Evolutionary conservation across 2,113 vertebrate genomes (phyloP), one percentile per base, ranked within the genome.

Genomic region (Meriones unguiculatus): DNA sequence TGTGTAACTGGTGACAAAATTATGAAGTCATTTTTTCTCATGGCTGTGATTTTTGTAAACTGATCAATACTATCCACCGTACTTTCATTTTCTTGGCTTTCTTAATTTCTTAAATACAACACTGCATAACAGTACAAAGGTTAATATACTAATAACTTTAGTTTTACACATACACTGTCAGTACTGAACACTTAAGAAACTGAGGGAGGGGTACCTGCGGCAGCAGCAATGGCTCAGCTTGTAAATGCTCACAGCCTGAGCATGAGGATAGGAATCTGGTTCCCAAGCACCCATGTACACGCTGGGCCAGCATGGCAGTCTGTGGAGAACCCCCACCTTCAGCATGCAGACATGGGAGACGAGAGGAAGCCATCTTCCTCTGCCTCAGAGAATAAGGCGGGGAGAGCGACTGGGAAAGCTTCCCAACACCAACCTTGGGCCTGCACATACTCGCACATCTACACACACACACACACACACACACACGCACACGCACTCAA

Each of bases 51-150:
- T 90, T 90, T 46, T 57, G 25, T 69, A 81, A 86, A 81, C 62
- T 38, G 59, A 87, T 69, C 46, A 92, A 38, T 14, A 73, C 4
- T 50, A 52, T 14, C 22, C 94, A 77, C 64, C 73, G 75, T 28
- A 62, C 13, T 15, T 2, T 20, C 1, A 2, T 17, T 91, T 88
- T 69, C 17, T 62, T 88, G 87, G 32, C 35, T 90, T 95, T 91
- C 67, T 73, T 32, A 89, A 70, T 95, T 94, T 90, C 75, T 86
- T 84, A 91, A 93, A 70, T 11, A 75, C 46, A 76, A 90, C 12
- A 72, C n/a, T 41, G 13, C n/a, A 50, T 38, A 91, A 50, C 41
- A 75, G 72, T 18, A 72, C 41, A 82, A 84, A 89, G 70, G 89
- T 67, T 75, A 92, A 95, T 52, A 76, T 2, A 65, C 18, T 50